These are phyloP conservation scores for Glomeris marginata DNA, from an alignment of 2,888 invertebrate genomes.

Conservation along the genomic window DNA sequence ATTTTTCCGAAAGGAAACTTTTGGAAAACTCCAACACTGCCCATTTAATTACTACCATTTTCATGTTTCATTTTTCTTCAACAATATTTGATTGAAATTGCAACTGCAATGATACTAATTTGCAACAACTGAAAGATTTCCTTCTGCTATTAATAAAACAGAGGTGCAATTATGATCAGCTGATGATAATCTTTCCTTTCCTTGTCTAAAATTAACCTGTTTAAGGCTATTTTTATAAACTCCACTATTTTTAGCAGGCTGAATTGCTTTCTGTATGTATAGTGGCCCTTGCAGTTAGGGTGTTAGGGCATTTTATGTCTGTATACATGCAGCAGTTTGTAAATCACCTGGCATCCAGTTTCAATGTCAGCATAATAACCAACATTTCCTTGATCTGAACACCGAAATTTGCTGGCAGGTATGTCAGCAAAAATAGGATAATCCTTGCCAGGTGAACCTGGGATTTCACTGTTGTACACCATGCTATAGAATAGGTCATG, in stretches of 20 bases:
- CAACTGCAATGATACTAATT: too few relatives aligned
- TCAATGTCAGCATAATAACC: constrained; percentile 16
- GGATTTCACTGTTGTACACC: constrained; percentile 14
- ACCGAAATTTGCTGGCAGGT: constrained; percentile 12
- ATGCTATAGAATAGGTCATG: constrained; percentile 10
- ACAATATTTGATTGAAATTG: too few relatives aligned
- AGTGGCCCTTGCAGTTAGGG: neutral
- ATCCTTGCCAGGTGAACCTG: constrained; percentile 12
- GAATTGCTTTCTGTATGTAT: neutral
- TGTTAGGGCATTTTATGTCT: neutral
- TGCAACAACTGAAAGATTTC: too few relatives aligned
- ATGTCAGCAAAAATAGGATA: constrained; percentile 12
- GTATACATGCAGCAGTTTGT: neutral
- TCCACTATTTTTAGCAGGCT: neutral
- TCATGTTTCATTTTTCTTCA: too few relatives aligned
- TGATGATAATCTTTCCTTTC: too few relatives aligned
- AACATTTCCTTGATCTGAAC: constrained; percentile 9
- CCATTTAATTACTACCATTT: too few relatives aligned
- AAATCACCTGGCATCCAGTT: constrained; percentile 14
- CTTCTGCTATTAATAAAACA: too few relatives aligned
- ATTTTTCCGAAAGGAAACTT: too few relatives aligned
- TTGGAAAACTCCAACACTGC: too few relatives aligned
- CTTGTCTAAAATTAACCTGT: too few relatives aligned
- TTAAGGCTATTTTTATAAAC: too few relatives aligned
- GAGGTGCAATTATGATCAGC: too few relatives aligned